phyloP scores from a whole-genome alignment of 2,888 invertebrate genomes.

The Drosophila heteroneura region DNA sequence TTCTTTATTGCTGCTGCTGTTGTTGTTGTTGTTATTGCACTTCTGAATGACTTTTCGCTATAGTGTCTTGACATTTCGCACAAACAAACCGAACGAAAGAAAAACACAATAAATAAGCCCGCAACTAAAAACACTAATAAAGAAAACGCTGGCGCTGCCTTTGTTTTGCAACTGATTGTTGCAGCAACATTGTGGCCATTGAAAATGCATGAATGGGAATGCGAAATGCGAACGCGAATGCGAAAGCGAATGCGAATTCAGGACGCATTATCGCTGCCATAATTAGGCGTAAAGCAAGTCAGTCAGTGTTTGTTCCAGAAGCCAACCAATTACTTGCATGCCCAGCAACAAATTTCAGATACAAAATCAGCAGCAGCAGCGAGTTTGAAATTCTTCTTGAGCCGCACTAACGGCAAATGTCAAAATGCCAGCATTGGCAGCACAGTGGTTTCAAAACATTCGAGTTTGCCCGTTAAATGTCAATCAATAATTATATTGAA shows the following conservation, averaged over 20 bases:
- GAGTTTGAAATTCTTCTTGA: slow-evolving; percentile 29
- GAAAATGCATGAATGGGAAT: slow-evolving; percentile 42
- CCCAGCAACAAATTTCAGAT: slow-evolving; percentile 16
- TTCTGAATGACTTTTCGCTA: slow-evolving; percentile 64
- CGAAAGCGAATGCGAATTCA: slow-evolving; percentile 18
- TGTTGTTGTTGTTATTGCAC: slow-evolving; percentile 50
- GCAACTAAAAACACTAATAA: slow-evolving; percentile 29
- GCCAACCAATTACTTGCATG: slow-evolving; percentile 17
- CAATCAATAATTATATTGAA: background rate
- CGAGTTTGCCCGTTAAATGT: background rate
- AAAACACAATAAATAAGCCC: slow-evolving; percentile 10
- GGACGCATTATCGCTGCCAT: slow-evolving; percentile 42
- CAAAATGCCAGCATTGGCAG: slow-evolving; percentile 52
- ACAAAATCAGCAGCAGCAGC: slow-evolving; percentile 23
- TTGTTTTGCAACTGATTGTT: slow-evolving; percentile 73
- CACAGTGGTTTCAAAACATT: slow-evolving; percentile 40
- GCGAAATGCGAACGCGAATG: slow-evolving; percentile 41
- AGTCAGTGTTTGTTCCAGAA: slow-evolving; percentile 15
- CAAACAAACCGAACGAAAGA: slow-evolving; percentile 39
- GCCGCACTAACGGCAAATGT: slow-evolving; percentile 61
- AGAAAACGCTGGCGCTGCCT: slow-evolving; percentile 52
- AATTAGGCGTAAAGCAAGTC: slow-evolving; percentile 46
- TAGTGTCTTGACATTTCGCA: slow-evolving; percentile 75
- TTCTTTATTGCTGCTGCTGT: slow-evolving; percentile 12
- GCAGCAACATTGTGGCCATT: slow-evolving; percentile 54